These are phyloP conservation scores for Drosophila leonis DNA, from an alignment of 2,888 invertebrate species.

Conservation along the genomic window DNA sequence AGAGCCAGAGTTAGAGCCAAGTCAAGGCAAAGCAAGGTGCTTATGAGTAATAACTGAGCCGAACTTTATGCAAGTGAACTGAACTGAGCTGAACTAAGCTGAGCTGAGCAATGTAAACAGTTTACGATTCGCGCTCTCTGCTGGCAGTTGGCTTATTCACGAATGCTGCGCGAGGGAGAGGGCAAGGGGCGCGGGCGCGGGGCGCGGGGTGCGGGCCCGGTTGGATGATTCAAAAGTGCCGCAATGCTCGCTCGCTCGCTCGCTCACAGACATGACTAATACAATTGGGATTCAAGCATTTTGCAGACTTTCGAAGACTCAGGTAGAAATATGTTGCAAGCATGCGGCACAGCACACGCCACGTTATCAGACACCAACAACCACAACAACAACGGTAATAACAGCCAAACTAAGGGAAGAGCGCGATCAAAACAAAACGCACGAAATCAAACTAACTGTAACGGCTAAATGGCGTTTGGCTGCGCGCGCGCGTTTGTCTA, in stretches of 20 bases:
- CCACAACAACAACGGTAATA: neutral
- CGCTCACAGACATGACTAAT: conserved; percentile 68
- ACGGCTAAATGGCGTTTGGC: conserved; percentile 41
- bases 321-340: conserved; percentile 40
- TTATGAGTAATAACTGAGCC: conserved; percentile 51
- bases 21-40: conserved; percentile 18
- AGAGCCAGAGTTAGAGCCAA: conserved; percentile 1
- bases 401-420: conserved; percentile 7
- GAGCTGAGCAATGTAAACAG: conserved; percentile 61
- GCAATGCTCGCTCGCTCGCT: conserved; percentile 28
- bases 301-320: conserved; percentile 35
- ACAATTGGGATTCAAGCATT: conserved; percentile 41
- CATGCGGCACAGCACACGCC: conserved; percentile 13
- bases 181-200: neutral
- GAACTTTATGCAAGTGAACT: conserved; percentile 14
- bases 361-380: conserved; percentile 16
- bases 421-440: conserved; percentile 54
- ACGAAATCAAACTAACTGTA: conserved; percentile 39
- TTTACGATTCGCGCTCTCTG: conserved; percentile 41
- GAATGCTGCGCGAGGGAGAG: conserved; percentile 29
- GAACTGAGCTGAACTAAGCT: conserved; percentile 6
- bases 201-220: too few relatives aligned
- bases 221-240: conserved; percentile 67
- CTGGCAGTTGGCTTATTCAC: conserved; percentile 50
- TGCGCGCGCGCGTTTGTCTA: conserved; percentile 38